phyloP scores from a whole-genome alignment of 2,797 vertebrate species.

The Lacerta agilis region DNA sequence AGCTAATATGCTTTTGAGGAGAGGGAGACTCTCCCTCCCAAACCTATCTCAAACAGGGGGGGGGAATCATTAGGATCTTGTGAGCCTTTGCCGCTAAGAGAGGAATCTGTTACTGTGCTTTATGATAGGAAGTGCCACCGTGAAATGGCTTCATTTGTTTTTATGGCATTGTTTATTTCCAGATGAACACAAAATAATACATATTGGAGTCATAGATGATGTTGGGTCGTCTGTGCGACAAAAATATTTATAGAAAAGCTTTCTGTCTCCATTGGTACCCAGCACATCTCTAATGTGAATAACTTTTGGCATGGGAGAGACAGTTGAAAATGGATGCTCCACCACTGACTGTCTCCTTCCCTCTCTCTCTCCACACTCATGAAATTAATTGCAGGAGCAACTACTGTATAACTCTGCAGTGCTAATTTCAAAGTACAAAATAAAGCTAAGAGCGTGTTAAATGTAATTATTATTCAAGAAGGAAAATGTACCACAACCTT shows the following conservation, averaged over 20 bases:
- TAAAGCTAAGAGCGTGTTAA: neutral
- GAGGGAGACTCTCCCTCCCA: neutral
- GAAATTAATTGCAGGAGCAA: neutral
- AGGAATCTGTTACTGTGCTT: neutral
- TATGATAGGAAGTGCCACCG: slow-evolving; percentile 15
- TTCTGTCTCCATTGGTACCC: slow-evolving; percentile 12
- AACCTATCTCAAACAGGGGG: neutral
- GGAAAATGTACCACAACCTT: neutral
- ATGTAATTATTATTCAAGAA: slow-evolving; percentile 15
- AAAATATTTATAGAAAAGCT: slow-evolving; percentile 1
- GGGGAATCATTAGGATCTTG: slow-evolving; percentile 15
- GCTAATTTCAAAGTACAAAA: slow-evolving; percentile 25
- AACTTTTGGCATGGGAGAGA: neutral
- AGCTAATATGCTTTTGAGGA: neutral
- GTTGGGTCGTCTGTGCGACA: neutral
- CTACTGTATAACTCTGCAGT: neutral
- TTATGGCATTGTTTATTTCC: slow-evolving; percentile 1
- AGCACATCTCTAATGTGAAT: neutral
- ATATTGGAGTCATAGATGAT: slow-evolving; percentile 9
- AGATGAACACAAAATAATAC: slow-evolving; percentile 21
- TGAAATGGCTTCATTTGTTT: slow-evolving; percentile 31
- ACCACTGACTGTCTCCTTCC: neutral
- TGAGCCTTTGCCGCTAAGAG: neutral
- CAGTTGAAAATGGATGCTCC: neutral
- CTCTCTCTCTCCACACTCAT: neutral